Percentiles rank a stretch among this genome's conserved stretches.
Conservation (phyloP, 2,113 vertebrate species). For the Puma concolor region DNA sequence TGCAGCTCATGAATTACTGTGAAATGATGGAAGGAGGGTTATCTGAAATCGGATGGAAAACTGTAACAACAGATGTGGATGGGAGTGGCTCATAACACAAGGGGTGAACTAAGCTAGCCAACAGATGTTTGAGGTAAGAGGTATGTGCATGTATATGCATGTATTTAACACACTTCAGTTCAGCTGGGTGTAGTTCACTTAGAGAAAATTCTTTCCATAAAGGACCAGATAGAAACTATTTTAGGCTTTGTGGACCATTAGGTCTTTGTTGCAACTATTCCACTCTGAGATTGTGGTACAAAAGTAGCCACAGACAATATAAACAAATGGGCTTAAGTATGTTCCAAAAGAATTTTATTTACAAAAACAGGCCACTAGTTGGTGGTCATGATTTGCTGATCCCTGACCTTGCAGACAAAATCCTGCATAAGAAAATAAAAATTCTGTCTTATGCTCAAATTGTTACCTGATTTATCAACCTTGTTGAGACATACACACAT, state of each 20-base stretch:
- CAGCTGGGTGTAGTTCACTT: background rate
- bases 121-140: background rate
- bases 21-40: constrained; percentile 39
- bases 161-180: constrained; percentile 37
- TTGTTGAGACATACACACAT: constrained; percentile 17
- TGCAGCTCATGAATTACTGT: constrained; percentile 55
- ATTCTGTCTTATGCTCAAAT: constrained; percentile 31
- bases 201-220: constrained; percentile 19
- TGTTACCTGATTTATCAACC: background rate
- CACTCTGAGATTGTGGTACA: background rate
- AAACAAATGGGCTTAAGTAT: constrained; percentile 10
- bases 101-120: background rate
- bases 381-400: background rate
- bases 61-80: constrained; percentile 48
- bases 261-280: constrained; percentile 2
- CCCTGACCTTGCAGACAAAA: constrained; percentile 30
- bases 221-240: constrained; percentile 3
- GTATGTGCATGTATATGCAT: background rate
- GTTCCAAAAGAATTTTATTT: constrained; percentile 10
- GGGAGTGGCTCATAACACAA: constrained; percentile 6
- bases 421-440: constrained; percentile 34
- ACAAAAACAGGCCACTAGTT: constrained; percentile 1
- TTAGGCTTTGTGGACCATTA: background rate
- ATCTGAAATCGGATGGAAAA: constrained; percentile 61
- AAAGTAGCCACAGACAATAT: constrained; percentile 37